Percentiles rank a stretch among this genome's conserved stretches.
phyloP scores from a whole-genome alignment of 2,888 invertebrate genomes.

The Cephus runcator region DNA sequence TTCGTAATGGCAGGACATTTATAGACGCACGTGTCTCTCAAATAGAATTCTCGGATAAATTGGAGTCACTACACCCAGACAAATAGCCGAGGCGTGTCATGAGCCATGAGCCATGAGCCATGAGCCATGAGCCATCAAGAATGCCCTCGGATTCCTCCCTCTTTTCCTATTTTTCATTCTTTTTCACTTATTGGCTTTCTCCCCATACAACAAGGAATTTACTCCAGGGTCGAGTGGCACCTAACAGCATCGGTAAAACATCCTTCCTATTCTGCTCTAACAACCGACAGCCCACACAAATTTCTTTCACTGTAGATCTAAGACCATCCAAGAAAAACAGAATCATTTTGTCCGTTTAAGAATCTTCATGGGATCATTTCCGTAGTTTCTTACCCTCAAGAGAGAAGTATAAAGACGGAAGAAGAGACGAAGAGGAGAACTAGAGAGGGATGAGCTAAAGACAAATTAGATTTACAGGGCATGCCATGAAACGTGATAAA shows the following conservation, averaged over 20 bases:
- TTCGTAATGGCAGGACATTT: conserved; percentile 16
- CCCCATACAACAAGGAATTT: neutral
- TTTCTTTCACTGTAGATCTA: neutral
- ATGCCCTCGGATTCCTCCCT: neutral
- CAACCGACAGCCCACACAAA: neutral
- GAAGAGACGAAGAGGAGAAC: neutral
- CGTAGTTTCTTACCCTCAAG: neutral
- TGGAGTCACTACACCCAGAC: conserved; percentile 6
- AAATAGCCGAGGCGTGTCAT: conserved; percentile 12
- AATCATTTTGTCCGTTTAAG: neutral
- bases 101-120: neutral
- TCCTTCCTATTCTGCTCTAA: neutral
- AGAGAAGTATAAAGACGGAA: neutral
- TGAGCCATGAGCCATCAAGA: neutral
- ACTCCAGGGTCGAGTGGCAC: neutral
- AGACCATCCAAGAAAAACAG: neutral
- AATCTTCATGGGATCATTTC: neutral
- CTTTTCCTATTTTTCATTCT: neutral
- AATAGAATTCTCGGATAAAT: conserved; percentile 19
- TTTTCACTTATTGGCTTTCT: neutral
- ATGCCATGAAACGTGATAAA: neutral
- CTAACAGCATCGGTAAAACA: neutral
- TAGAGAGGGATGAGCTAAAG: neutral
- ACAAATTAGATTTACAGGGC: neutral
- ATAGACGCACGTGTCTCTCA: conserved; percentile 10